phyloP scores from a whole-genome alignment of 2,797 vertebrate genomes.

The Oreochromis mossambicus region DNA sequence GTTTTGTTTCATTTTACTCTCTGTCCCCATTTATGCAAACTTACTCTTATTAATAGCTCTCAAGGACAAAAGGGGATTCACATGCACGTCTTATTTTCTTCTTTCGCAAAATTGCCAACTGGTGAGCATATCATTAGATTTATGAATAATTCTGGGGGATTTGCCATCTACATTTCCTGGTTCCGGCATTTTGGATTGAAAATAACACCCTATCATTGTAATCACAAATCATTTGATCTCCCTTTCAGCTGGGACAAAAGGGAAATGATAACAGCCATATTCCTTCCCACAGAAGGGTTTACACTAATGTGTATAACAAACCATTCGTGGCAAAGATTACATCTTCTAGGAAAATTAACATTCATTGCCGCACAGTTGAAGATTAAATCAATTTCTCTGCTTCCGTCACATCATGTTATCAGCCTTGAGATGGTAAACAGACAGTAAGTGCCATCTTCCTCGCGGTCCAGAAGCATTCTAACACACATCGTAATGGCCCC shows the following conservation, averaged over 20 bases:
- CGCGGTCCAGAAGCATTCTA: slow-evolving; percentile 47
- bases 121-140: slow-evolving; percentile 70
- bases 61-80: slow-evolving; percentile 68
- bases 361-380: slow-evolving; percentile 59
- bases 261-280: slow-evolving; percentile 52
- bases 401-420: slow-evolving; percentile 70
- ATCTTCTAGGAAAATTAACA: slow-evolving; percentile 73
- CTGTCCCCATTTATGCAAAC: slow-evolving; percentile 61
- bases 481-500: slow-evolving; percentile 48
- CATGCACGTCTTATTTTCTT: slow-evolving; percentile 63
- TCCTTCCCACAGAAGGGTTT: slow-evolving; percentile 52
- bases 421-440: slow-evolving; percentile 66
- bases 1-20: slow-evolving; percentile 58
- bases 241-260: slow-evolving; percentile 67
- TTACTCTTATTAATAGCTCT: slow-evolving; percentile 71
- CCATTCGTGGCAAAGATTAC: slow-evolving; percentile 61
- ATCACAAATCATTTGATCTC: slow-evolving; percentile 72
- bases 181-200: slow-evolving; percentile 55
- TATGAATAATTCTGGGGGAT: slow-evolving; percentile 69
- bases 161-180: slow-evolving; percentile 66
- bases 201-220: slow-evolving; percentile 54
- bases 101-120: slow-evolving; percentile 56
- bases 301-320: slow-evolving; percentile 62
- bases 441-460: slow-evolving; percentile 65
- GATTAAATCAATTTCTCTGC: slow-evolving; percentile 74